These are phyloP conservation scores for Heliconius charithonia DNA, from an alignment of 2,888 invertebrate species.

Conservation along the genomic window DNA sequence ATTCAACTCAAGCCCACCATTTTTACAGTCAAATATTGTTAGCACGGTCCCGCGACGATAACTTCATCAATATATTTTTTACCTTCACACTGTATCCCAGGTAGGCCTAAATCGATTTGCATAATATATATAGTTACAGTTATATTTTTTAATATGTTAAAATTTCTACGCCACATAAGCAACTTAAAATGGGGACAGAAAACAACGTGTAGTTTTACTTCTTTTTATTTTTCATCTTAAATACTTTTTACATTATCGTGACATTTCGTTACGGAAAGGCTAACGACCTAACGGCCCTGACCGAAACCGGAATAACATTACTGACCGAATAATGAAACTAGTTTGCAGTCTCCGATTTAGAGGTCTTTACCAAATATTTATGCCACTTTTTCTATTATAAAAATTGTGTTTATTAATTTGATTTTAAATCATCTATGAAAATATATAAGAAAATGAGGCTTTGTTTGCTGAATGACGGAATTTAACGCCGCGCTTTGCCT, in stretches of 20 bases:
- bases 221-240: background rate
- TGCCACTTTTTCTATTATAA: background rate
- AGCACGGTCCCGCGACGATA: no score
- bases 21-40: no score
- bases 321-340: conserved; percentile 57
- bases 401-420: background rate
- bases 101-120: no score
- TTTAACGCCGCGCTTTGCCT: no score
- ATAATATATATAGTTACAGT: no score
- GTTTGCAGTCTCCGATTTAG: conserved; percentile 20
- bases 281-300: conserved; percentile 61
- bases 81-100: no score
- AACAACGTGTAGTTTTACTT: background rate
- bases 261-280: conserved; percentile 48
- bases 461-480: no score
- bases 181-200: conserved; percentile 6
- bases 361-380: conserved; percentile 6
- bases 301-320: conserved; percentile 61
- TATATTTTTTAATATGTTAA: no score
- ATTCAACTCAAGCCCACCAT: no score
- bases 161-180: background rate
- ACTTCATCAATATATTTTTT: no score
- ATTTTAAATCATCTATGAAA: background rate
- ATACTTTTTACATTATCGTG: conserved; percentile 7
- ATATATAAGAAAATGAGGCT: no score